Evolutionary conservation across 2,113 vertebrate genomes (phyloP), one percentile per base, ranked within the genome.

Genomic region (Pelobates fuscus): DNA sequence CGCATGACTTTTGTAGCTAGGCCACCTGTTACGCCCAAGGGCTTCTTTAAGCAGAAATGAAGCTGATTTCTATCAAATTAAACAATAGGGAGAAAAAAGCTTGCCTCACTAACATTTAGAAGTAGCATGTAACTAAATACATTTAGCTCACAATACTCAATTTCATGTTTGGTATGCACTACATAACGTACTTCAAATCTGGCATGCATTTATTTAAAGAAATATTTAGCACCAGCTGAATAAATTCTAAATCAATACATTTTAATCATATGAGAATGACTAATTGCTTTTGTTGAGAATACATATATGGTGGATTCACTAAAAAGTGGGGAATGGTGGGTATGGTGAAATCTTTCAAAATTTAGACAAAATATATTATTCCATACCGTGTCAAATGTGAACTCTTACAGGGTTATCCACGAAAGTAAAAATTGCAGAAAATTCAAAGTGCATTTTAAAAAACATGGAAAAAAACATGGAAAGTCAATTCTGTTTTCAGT

Each of bases 21-120:
- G 54, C 32, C 63, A 75, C 37, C 63, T 59, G 30, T 65, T 74
- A 27, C 54, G 29, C 71, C 52, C 65, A 26, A 46, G 63, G 32
- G 52, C 21, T 17, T 59, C 21, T 30, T 6, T 18, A 58, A 66
- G 67, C 14, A 57, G 72, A n/a, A 59, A 21, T 49, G 8, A 32
- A 65, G 25, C n/a, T 18, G 41, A 8, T 25, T 24, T 58, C 5
- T 57, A 37, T 75, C 41, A 67, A 27, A 23, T 59, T 21, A 24
- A 67, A 30, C 20, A 67, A 32, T 37, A 63, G 29, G 54, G 44
- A 17, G 8, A 49, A 61, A 61, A 61, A 29, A 30, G 27, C 58
- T 60, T 37, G 60, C 8, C 29, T 61, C 29, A n/a, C 60, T 63
- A 63, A 63, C 30, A 63, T 32, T 37, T 63, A 63, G 62, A 3